Evolutionary conservation across 2,113 vertebrate species (phyloP), one percentile per base, ranked within the genome.

Genomic region (Lutjanus erythropterus): DNA sequence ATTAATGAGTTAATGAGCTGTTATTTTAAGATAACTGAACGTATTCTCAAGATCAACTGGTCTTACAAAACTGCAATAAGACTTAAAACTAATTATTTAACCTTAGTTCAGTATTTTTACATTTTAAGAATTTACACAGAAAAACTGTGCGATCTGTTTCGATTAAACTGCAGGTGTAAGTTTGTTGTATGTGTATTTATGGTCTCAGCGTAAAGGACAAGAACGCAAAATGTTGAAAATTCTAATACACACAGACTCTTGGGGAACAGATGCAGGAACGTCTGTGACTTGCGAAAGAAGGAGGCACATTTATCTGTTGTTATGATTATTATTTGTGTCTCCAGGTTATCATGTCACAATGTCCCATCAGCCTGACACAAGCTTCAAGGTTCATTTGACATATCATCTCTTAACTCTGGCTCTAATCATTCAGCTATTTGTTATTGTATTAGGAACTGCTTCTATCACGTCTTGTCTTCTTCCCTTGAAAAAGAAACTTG

Each of bases 301-400:
- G 80, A 69, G 67, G 75, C 41, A n/a, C 56, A 41, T 61, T 52
- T 83, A 82, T 89, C 71, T 84, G 46, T 61, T 71, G 44, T 67
- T 75, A 9, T 58, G 69, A 27, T 60, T 53, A 66, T 89, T 80
- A 47, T 86, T 75, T 70, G 55, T n/a, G 49, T 76, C 59, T 81
- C 47, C 44, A 33, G 35, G 69, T 86, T 84, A 91, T 91, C 33
- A 44, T 55, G 52, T 70, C 44, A 56, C 88, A 67, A 79, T 87
- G 86, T 91, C 83, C 73, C 81, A 91, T 88, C 83, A 86, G 69
- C 71, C 49, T 91, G 88, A 93, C 86, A 86, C 72, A 31, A 16
- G 41, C 69, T 25, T 52, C 75, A 56, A 68, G 69, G 64, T 68
- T 74, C 52, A 11, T 60, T 80, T 79, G 85, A 90, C 86, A 78